A percentile compares a stretch with the other conserved stretches of the same genome.
These are phyloP conservation scores for Neosilurus hyrtlii DNA, from an alignment of 2,797 vertebrate species.

Conservation along the genomic window DNA sequence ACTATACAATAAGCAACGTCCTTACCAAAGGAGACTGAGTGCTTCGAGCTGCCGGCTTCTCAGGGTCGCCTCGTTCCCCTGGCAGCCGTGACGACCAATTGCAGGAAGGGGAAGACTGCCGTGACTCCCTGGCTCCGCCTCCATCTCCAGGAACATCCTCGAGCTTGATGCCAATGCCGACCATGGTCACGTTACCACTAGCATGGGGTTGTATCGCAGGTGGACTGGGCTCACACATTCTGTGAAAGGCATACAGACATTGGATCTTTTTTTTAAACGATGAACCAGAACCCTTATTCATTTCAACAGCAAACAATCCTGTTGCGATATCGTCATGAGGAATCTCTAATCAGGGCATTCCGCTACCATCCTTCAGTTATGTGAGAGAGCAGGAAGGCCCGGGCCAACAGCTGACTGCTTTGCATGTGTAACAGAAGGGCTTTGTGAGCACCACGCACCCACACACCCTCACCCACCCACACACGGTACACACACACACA, in stretches of 20 bases:
- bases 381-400: slow-evolving; percentile 35
- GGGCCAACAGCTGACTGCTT: slow-evolving; percentile 52
- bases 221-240: slow-evolving; percentile 92
- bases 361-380: slow-evolving; percentile 17
- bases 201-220: slow-evolving; percentile 76
- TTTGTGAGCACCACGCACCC: slow-evolving; percentile 45
- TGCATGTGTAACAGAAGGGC: slow-evolving; percentile 55
- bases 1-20: background rate
- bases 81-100: slow-evolving; percentile 67
- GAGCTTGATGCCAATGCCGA: slow-evolving; percentile 80
- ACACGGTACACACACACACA: slow-evolving; percentile 38
- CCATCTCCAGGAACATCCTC: slow-evolving; percentile 73
- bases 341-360: slow-evolving; percentile 42
- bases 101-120: slow-evolving; percentile 60
- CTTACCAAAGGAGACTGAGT: slow-evolving; percentile 71
- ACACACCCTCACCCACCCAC: too few species aligned
- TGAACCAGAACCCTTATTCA: background rate
- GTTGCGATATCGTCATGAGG: slow-evolving; percentile 15
- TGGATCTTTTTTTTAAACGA: background rate
- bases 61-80: slow-evolving; percentile 60
- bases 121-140: slow-evolving; percentile 50
- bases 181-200: slow-evolving; percentile 83
- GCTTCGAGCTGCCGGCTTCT: slow-evolving; percentile 66
- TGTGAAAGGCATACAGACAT: slow-evolving; percentile 50
- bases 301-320: slow-evolving; percentile 19